Evolutionary conservation across 2,888 invertebrate species (phyloP).

Genomic region (Steinernema hermaphroditum): DNA sequence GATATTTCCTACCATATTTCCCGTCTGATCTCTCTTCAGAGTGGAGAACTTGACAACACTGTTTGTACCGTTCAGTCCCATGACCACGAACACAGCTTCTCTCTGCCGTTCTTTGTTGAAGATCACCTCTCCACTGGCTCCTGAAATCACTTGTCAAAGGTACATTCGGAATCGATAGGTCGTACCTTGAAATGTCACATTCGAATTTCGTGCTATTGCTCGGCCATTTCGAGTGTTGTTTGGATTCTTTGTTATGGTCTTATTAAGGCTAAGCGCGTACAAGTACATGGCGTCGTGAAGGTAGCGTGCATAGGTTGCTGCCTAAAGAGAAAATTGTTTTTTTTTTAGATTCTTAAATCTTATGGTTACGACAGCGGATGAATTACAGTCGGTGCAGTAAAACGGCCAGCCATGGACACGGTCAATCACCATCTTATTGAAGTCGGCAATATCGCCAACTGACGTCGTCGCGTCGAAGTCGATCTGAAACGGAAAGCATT

Average conservation of each 20-base stretch:
- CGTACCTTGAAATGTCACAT: neutral
- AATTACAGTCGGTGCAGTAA: slow-evolving; percentile 20
- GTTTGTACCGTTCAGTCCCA: neutral
- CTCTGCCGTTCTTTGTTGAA: neutral
- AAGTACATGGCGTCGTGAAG: slow-evolving; percentile 31
- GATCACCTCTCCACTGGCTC: slow-evolving; percentile 14
- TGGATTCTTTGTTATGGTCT: neutral
- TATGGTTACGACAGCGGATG: neutral
- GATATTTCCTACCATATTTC: neutral
- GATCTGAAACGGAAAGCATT: slow-evolving; percentile 23
- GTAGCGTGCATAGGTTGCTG: slow-evolving; percentile 1
- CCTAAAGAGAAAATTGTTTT: slow-evolving; percentile 19
- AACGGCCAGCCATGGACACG: slow-evolving; percentile 22
- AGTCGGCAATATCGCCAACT: neutral
- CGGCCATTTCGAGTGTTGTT: neutral
- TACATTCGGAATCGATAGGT: neutral
- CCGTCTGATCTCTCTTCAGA: neutral
- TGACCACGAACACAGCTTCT: neutral
- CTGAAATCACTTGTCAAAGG: neutral
- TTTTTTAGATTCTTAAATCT: too few relatives aligned
- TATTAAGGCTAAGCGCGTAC: slow-evolving; percentile 10
- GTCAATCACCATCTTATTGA: neutral
- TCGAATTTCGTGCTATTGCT: neutral
- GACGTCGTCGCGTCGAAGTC: neutral
- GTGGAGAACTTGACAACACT: neutral